These are phyloP conservation scores for Triops longicaudatus DNA, from an alignment of 1,140 invertebrate species.

Conservation along the genomic window DNA sequence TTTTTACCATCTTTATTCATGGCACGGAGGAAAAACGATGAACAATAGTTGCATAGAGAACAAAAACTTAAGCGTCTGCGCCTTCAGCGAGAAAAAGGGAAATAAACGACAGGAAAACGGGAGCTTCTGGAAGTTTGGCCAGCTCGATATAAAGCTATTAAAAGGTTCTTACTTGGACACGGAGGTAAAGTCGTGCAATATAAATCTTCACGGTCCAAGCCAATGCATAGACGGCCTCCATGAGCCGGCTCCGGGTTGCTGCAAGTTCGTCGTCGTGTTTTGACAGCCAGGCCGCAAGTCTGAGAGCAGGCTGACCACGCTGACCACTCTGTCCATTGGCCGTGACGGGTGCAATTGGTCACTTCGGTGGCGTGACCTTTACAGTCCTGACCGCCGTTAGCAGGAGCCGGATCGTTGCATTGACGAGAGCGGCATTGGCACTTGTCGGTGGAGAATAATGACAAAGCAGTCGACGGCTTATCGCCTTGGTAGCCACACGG, in stretches of 20 bases:
- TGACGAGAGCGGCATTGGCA: slow-evolving; percentile 67
- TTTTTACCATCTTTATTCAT: too few relatives aligned
- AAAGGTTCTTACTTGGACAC: slow-evolving; percentile 51
- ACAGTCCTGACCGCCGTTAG: slow-evolving; percentile 57
- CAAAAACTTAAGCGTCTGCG: too few relatives aligned
- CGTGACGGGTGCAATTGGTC: slow-evolving; percentile 44
- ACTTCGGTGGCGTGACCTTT: slow-evolving; percentile 42
- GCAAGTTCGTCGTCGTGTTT: slow-evolving; percentile 38
- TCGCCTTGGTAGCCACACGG: slow-evolving; percentile 33
- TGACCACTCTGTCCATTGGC: slow-evolving; percentile 43
- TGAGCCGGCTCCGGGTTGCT: slow-evolving; percentile 39
- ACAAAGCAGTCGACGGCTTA: slow-evolving; percentile 25
- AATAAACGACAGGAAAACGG: neutral
- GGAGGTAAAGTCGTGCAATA: slow-evolving; percentile 69
- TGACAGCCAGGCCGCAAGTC: slow-evolving; percentile 54
- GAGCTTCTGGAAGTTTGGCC: neutral
- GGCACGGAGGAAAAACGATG: too few relatives aligned
- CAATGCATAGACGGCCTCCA: slow-evolving; percentile 40
- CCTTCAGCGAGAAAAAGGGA: too few relatives aligned
- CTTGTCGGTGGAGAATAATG: slow-evolving; percentile 42
- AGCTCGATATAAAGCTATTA: too few relatives aligned
- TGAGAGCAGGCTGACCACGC: slow-evolving; percentile 41
- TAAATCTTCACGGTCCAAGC: slow-evolving; percentile 51
- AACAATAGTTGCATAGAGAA: too few relatives aligned
- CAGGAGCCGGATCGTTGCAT: slow-evolving; percentile 74